Conservation (phyloP, 2,888 invertebrate genomes). For the Pomacea canaliculata region DNA sequence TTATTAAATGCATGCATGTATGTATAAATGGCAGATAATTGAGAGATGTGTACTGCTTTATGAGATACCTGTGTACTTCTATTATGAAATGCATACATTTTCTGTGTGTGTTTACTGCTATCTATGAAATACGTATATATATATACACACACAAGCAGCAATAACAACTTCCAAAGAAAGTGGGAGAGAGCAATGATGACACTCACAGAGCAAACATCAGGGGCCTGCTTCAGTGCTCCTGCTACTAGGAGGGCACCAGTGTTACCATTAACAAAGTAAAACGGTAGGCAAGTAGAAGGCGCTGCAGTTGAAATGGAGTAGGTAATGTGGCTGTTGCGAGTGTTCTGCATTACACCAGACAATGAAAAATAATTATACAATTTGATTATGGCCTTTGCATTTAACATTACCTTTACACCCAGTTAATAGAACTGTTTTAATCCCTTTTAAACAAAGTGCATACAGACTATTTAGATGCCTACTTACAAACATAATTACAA, state of each 20-base stretch:
- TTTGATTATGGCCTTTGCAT: not conserved
- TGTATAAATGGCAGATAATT: too few relatives aligned
- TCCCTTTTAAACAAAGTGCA: too few relatives aligned
- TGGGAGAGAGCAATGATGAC: not conserved
- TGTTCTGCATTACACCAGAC: slow-evolving; percentile 12
- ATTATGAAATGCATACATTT: too few relatives aligned
- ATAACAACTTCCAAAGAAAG: not conserved
- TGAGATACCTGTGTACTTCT: too few relatives aligned
- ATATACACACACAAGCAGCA: slow-evolving; percentile 6
- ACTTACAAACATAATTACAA: too few relatives aligned
- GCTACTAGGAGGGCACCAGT: slow-evolving; percentile 1
- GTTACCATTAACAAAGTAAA: slow-evolving; percentile 11
- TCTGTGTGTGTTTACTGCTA: too few relatives aligned
- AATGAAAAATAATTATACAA: not conserved
- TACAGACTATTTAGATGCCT: too few relatives aligned
- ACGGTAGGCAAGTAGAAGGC: not conserved
- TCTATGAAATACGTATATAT: not conserved
- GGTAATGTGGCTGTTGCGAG: slow-evolving; percentile 16
- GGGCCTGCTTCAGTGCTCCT: not conserved
- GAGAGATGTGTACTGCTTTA: too few relatives aligned
- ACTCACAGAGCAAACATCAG: slow-evolving; percentile 4
- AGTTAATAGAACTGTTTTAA: not conserved
- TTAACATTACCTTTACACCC: not conserved
- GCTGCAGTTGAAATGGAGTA: slow-evolving; percentile 13
- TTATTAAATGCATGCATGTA: too few relatives aligned